These are phyloP conservation scores for Lathamus discolor DNA, from an alignment of 2,113 vertebrate species.

Conservation along the genomic window DNA sequence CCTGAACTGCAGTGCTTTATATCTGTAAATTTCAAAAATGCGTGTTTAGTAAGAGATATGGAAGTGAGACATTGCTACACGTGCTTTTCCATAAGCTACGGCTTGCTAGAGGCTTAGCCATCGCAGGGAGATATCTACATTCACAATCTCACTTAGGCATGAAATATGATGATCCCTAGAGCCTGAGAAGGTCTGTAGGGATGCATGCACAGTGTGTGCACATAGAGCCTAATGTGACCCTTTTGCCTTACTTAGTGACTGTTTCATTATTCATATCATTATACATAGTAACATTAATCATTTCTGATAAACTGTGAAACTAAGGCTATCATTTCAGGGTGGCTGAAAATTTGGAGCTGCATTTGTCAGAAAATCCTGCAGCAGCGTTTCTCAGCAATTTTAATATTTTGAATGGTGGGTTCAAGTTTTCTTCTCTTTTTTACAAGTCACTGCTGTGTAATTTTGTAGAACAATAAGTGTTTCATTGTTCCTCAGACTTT, in stretches of 20 bases:
- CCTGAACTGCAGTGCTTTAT: background rate
- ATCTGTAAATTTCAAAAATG: background rate
- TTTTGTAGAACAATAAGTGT: background rate
- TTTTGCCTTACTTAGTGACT: background rate
- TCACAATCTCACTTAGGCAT: background rate
- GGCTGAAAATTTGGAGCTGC: slow-evolving; percentile 23
- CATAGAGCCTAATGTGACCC: background rate
- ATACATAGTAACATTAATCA: accelerated
- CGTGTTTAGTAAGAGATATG: background rate
- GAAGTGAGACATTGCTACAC: background rate
- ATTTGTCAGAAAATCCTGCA: background rate
- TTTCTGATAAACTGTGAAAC: background rate
- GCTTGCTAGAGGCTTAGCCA: background rate
- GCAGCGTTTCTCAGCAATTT: slow-evolving; percentile 42
- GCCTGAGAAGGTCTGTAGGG: background rate
- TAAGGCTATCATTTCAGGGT: slow-evolving; percentile 51
- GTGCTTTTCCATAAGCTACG: background rate
- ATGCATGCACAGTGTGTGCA: background rate
- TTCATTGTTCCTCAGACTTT: background rate
- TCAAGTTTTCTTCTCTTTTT: background rate
- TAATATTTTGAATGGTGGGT: slow-evolving; percentile 44
- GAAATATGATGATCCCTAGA: background rate
- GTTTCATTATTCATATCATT: background rate
- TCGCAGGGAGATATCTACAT: background rate
- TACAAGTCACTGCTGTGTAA: background rate